These are phyloP conservation scores for Drosophila busckii DNA, from an alignment of 1,140 invertebrate species.

Conservation along the genomic window DNA sequence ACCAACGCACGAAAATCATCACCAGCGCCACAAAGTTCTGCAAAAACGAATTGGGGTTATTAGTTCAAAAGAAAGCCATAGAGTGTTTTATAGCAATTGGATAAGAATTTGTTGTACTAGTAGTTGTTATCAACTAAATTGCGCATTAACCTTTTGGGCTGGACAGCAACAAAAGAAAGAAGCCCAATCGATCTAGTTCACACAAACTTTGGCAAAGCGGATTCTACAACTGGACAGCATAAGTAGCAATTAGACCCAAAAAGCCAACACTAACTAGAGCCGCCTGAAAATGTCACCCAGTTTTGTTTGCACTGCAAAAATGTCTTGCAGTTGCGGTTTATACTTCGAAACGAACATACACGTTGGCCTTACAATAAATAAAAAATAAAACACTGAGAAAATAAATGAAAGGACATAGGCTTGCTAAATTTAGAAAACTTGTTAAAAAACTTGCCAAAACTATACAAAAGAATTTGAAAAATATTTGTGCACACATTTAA, in stretches of 20 bases:
- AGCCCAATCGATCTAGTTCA: slow-evolving; percentile 29
- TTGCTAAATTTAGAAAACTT: too few species aligned
- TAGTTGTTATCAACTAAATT: too few species aligned
- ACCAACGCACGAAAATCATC: slow-evolving; percentile 90
- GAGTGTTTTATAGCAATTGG: slow-evolving; percentile 1
- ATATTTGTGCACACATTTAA: neutral
- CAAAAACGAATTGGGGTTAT: slow-evolving; percentile 55
- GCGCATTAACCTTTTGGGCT: too few species aligned
- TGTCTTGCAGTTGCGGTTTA: slow-evolving; percentile 46
- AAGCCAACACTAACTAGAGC: slow-evolving; percentile 37
- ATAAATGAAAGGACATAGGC: neutral
- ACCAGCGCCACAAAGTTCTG: slow-evolving; percentile 91
- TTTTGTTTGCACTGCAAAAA: slow-evolving; percentile 25
- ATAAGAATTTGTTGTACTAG: too few species aligned
- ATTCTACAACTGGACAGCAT: slow-evolving; percentile 44
- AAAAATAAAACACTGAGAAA: neutral
- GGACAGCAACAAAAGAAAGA: too few species aligned
- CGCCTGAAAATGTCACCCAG: slow-evolving; percentile 47
- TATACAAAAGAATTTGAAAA: neutral
- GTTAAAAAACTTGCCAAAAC: neutral
- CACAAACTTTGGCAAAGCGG: slow-evolving; percentile 19
- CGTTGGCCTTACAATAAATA: slow-evolving; percentile 11
- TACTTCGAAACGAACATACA: slow-evolving; percentile 44
- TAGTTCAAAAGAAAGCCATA: slow-evolving; percentile 40
- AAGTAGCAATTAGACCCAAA: too few species aligned